Evolutionary conservation across 92 coral and sea anemone species (phyloP).

Genomic region (Epizoanthus illoricatus): DNA sequence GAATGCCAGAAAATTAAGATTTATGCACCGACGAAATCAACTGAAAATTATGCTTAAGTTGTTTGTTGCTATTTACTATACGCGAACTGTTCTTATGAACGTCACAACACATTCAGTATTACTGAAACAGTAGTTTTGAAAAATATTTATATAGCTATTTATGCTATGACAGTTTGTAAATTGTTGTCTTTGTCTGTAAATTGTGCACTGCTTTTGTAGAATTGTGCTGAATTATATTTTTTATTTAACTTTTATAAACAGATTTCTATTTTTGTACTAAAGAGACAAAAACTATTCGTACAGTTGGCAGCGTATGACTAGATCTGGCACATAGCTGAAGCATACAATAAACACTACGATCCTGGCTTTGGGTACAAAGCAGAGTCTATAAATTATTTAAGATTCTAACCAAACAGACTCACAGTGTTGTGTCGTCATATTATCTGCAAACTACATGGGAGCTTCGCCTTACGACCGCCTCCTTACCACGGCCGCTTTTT

Average conservation of each 20-base stretch:
- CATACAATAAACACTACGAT: not conserved
- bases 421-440: not conserved
- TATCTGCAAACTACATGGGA: no score
- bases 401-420: not conserved
- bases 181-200: not conserved
- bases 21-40: no score
- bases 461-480: no score
- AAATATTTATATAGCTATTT: conserved; percentile 8
- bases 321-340: not conserved
- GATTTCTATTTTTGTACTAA: not conserved
- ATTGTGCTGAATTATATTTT: not conserved
- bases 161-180: not conserved
- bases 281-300: not conserved
- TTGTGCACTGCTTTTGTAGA: not conserved
- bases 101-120: not conserved
- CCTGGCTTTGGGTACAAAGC: not conserved
- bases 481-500: no score
- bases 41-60: no score
- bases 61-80: not conserved
- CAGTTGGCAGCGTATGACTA: not conserved
- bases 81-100: not conserved
- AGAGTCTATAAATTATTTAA: conserved; percentile 1
- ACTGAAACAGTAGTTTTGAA: conserved; percentile 2
- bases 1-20: no score
- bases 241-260: conserved; percentile 3